These are phyloP conservation scores for Cardiocondyla obscurior DNA, from an alignment of 1,140 invertebrate genomes.

Conservation along the genomic window DNA sequence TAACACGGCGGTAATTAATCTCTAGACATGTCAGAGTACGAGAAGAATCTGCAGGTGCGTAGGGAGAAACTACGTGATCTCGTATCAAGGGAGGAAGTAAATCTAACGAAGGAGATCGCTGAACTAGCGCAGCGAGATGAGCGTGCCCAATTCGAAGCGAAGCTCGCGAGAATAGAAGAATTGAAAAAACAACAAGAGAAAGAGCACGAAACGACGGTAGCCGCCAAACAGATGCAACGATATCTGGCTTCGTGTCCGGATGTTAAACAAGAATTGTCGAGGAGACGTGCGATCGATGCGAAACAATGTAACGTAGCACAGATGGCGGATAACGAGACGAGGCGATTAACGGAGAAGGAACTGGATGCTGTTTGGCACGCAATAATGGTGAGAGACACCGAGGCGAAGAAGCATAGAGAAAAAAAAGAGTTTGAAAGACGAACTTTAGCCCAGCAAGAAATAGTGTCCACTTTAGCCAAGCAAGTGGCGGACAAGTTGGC, in stretches of 20 bases:
- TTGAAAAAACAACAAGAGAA: slow-evolving; percentile 61
- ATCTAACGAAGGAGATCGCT: slow-evolving; percentile 61
- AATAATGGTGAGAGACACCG: slow-evolving; percentile 69
- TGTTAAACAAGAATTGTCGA: slow-evolving; percentile 58
- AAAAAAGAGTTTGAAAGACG: slow-evolving; percentile 49
- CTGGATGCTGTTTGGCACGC: slow-evolving; percentile 69
- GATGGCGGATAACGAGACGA: slow-evolving; percentile 72
- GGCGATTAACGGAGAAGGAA: slow-evolving; percentile 58
- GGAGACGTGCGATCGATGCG: slow-evolving; percentile 64
- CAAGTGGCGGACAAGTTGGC: slow-evolving; percentile 68
- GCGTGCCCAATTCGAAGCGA: slow-evolving; percentile 56
- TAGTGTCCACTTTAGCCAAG: slow-evolving; percentile 47
- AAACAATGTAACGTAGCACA: slow-evolving; percentile 76
- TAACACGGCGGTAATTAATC: slow-evolving; percentile 11
- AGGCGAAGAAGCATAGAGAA: slow-evolving; percentile 60
- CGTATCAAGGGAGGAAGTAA: slow-evolving; percentile 62
- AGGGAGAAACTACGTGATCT: slow-evolving; percentile 66
- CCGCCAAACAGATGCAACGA: slow-evolving; percentile 75
- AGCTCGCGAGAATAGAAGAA: slow-evolving; percentile 54
- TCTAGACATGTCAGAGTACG: slow-evolving; percentile 59
- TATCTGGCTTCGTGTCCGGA: slow-evolving; percentile 67
- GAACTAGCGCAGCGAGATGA: slow-evolving; percentile 57
- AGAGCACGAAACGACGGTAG: slow-evolving; percentile 63
- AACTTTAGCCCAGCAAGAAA: neutral
- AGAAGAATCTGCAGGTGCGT: slow-evolving; percentile 61